Conservation (phyloP, 1,140 invertebrate species). For the Ips nitidus region DNA sequence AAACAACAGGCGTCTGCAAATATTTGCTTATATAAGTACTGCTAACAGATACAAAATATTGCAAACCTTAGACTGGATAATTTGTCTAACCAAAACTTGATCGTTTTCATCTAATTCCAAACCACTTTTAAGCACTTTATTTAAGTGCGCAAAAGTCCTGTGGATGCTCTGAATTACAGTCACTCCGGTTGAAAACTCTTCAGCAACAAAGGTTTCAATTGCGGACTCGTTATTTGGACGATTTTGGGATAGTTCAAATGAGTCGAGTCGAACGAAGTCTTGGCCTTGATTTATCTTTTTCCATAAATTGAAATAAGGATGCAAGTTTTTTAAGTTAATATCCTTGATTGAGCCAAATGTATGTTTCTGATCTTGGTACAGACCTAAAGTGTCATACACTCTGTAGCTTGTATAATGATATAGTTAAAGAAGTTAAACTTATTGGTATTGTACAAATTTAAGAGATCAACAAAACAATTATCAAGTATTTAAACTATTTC, state of each 20-base stretch:
- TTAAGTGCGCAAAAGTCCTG: conserved; percentile 60
- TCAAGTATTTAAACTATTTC: not conserved
- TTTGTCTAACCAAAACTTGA: conserved; percentile 56
- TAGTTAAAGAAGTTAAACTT: too few relatives aligned
- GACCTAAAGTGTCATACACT: conserved; percentile 35
- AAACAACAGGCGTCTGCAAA: conserved; percentile 69
- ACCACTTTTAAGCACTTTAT: conserved; percentile 64
- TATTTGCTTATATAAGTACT: not conserved
- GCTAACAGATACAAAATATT: too few relatives aligned
- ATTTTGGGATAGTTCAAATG: conserved; percentile 39
- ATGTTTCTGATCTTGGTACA: conserved; percentile 38
- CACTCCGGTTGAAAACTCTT: conserved; percentile 61
- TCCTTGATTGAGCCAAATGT: conserved; percentile 1
- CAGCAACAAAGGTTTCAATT: conserved; percentile 56
- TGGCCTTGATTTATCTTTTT: conserved; percentile 65
- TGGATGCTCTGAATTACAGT: conserved; percentile 58
- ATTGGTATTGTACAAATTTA: too few relatives aligned
- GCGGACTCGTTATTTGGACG: conserved; percentile 51
- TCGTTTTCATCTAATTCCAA: conserved; percentile 57
- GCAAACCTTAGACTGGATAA: conserved; percentile 49
- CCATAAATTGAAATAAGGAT: conserved; percentile 72
- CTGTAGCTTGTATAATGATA: not conserved
- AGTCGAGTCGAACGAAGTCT: conserved; percentile 51
- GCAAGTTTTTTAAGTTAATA: conserved; percentile 57
- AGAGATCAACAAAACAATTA: too few relatives aligned